Conservation (phyloP, 2,888 invertebrate genomes). For the Lepetodrilus schrolli region DNA sequence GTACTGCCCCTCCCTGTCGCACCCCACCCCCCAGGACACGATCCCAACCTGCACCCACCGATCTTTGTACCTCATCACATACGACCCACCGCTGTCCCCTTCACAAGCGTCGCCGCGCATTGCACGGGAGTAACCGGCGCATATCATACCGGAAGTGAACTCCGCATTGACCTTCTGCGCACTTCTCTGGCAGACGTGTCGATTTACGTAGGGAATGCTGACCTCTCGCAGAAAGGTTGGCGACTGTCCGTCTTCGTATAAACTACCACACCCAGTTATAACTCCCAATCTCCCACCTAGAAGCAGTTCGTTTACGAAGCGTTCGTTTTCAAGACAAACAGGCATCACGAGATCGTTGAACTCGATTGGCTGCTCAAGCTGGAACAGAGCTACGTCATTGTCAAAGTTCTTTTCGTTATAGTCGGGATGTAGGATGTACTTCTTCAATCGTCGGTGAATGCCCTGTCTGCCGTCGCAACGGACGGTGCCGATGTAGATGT, state of each 20-base stretch:
- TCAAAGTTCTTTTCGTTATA: constrained; percentile 45
- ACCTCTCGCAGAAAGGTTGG: constrained; percentile 41
- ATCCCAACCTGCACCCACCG: constrained; percentile 52
- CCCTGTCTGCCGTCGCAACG: constrained; percentile 45
- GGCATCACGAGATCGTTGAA: constrained; percentile 48
- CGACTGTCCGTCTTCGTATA: constrained; percentile 33
- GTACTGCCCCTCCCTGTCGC: constrained; percentile 52
- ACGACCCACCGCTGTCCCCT: constrained; percentile 58
- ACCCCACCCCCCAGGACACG: constrained; percentile 58
- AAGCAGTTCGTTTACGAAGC: constrained; percentile 43
- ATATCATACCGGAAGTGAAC: constrained; percentile 56
- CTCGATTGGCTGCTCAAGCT: constrained; percentile 47
- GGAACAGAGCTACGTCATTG: constrained; percentile 57
- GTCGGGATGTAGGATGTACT: constrained; percentile 43
- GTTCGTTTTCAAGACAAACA: constrained; percentile 48
- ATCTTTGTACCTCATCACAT: constrained; percentile 45
- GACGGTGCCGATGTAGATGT: constrained; percentile 46
- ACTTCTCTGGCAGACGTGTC: constrained; percentile 43
- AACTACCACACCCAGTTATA: constrained; percentile 47
- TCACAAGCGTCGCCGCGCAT: constrained; percentile 56
- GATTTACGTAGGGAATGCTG: constrained; percentile 49
- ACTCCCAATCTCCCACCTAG: constrained; percentile 39
- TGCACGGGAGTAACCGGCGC: constrained; percentile 53
- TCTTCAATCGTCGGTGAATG: constrained; percentile 39
- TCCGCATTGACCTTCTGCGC: constrained; percentile 43